These are phyloP conservation scores for Sitobion miscanthi DNA, from an alignment of 1,140 invertebrate genomes.

Conservation along the genomic window DNA sequence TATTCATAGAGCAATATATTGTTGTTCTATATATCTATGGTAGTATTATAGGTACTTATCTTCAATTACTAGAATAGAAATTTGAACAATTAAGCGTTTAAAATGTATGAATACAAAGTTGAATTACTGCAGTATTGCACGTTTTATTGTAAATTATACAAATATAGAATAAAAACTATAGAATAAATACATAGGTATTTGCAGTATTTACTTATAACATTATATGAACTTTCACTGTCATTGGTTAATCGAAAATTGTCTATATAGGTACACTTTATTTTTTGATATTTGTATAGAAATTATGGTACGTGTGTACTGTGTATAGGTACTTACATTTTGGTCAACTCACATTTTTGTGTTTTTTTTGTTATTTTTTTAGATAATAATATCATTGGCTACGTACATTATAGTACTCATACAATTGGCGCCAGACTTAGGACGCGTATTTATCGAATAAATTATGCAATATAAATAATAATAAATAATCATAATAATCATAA, in stretches of 20 bases:
- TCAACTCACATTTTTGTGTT: background rate
- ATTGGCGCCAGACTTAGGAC: constrained; percentile 43
- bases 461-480: background rate
- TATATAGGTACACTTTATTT: background rate
- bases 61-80: background rate
- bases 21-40: no score
- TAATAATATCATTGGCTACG: constrained; percentile 48
- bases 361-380: constrained; percentile 26
- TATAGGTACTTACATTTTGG: background rate
- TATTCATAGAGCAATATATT: no score
- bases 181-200: background rate
- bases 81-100: background rate
- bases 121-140: background rate
- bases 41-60: background rate
- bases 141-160: background rate
- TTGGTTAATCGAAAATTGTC: background rate
- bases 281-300: background rate
- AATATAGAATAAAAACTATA: background rate
- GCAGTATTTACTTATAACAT: no score
- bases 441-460: constrained; percentile 47
- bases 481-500: constrained; percentile 8
- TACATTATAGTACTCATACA: constrained; percentile 52
- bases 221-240: background rate
- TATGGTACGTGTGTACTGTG: background rate
- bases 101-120: background rate